Evolutionary conservation across 2,888 invertebrate genomes (phyloP), one percentile per base, ranked within the genome.

Genomic region (Clusia tigrina): DNA sequence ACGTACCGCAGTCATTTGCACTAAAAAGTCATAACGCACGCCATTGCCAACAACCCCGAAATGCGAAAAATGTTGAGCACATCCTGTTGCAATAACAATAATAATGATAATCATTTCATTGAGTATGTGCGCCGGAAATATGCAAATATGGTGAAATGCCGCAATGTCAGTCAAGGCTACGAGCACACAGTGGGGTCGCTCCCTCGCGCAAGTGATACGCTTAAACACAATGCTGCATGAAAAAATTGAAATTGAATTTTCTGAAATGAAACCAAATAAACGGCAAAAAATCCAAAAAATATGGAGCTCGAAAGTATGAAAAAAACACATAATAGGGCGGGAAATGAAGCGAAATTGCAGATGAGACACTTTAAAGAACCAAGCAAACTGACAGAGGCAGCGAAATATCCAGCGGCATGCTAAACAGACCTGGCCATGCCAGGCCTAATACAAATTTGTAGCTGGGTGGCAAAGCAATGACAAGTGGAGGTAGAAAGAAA

Each of bases 301-400:
- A n/a, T 12, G 32, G 32, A 6, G 12, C 6, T 32, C n/a, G n/a
- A n/a, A n/a, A n/a, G n/a, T 9, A 32, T 32, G 12, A 32, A 78
- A 71, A 78, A 78, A 76, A 78, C 78, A 74, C 76, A 70, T 76
- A 72, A 70, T 71, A 66, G 57, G 70, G 58, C 77, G 67, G 74
- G 74, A 74, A 74, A 74, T 74, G 74, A 74, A 74, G 74, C 77
- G 77, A 77, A 74, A 74, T 74, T 74, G 66, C 77, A 75, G 77
- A 78, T 78, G 74, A 74, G 77, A 67, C 77, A 73, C 67, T 71
- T 72, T 6, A 18, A 48, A 48, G 32, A 32, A 42, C 15, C 42
- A 42, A n/a, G 42, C 12, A 32, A 42, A n/a, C n/a, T n/a, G n/a
- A 42, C 10, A 3, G 42, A 10, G 10, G n/a, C 42, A 42, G n/a